Conservation (phyloP, 2,888 invertebrate genomes). For the Odontomyia ornata region DNA sequence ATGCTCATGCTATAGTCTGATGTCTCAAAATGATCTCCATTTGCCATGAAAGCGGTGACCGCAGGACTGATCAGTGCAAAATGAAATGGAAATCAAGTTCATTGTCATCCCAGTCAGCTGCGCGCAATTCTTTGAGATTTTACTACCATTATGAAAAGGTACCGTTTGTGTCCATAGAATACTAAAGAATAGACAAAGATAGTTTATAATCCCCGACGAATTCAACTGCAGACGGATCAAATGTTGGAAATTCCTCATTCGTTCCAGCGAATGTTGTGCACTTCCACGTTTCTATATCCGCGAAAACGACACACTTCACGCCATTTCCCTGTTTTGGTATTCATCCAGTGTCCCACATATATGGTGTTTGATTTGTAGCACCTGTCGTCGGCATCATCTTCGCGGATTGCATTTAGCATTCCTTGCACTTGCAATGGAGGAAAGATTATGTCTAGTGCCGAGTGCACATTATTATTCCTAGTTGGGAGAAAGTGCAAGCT, state of each 20-base stretch:
- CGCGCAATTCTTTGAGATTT: too few relatives aligned
- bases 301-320: conserved; percentile 34
- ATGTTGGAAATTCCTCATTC: background rate
- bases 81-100: conserved; percentile 40
- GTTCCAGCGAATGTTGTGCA: background rate
- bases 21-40: background rate
- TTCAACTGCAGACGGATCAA: background rate
- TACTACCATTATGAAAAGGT: background rate
- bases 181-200: background rate
- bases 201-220: too few relatives aligned
- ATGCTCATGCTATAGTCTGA: too few relatives aligned
- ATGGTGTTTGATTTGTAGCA: background rate
- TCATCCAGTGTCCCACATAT: background rate
- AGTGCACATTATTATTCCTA: conserved; percentile 29
- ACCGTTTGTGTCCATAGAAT: background rate
- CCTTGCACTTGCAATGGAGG: background rate
- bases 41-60: conserved; percentile 24
- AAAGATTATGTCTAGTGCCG: background rate
- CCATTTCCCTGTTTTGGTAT: background rate
- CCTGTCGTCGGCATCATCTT: background rate
- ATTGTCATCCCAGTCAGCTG: conserved; percentile 29
- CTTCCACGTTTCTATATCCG: conserved; percentile 21
- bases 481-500: conserved; percentile 31
- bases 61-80: conserved; percentile 30
- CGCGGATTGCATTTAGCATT: background rate